Conservation (phyloP, 2,797 vertebrate species). For the Myotis planiceps region DNA sequence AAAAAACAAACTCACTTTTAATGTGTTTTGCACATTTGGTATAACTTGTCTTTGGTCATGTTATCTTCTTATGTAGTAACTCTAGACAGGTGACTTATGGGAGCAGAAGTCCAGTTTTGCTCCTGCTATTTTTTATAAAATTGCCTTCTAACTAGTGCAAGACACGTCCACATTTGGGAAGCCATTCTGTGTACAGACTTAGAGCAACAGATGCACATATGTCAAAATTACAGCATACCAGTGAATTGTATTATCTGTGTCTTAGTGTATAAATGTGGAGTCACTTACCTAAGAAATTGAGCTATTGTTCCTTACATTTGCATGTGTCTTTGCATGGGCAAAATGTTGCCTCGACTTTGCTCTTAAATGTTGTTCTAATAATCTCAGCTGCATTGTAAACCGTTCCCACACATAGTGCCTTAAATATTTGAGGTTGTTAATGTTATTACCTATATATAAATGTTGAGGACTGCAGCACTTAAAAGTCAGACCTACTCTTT, state of each 20-base stretch:
- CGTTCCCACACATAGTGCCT: constrained; percentile 99
- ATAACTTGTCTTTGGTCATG: constrained; percentile 97
- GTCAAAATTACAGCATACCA: constrained; percentile 93
- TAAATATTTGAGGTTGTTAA: constrained; percentile 99
- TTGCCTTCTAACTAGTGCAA: constrained; percentile 99
- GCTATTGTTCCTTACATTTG: constrained; percentile 95
- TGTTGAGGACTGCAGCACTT: constrained; percentile 99
- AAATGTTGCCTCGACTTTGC: constrained; percentile 95
- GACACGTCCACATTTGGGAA: constrained; percentile 98
- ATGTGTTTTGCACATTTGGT: constrained; percentile 99
- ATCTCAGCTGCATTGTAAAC: constrained; percentile 98
- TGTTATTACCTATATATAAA: constrained; percentile 98
- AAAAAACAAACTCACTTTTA: constrained; percentile 94
- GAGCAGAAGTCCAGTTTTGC: constrained; percentile 93
- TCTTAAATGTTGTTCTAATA: constrained; percentile 97
- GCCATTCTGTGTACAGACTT: constrained; percentile 97
- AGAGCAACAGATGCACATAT: constrained; percentile 95
- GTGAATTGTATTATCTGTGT: constrained; percentile 94
- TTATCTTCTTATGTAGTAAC: constrained; percentile 96
- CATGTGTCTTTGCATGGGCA: constrained; percentile 99
- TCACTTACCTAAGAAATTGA: constrained; percentile 93
- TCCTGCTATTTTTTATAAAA: constrained; percentile 99
- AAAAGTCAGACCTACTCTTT: constrained; percentile 96
- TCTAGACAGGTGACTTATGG: constrained; percentile 97
- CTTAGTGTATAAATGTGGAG: constrained; percentile 96